Evolutionary conservation across 2,888 invertebrate genomes (phyloP).

Genomic region (Unio pictorum): DNA sequence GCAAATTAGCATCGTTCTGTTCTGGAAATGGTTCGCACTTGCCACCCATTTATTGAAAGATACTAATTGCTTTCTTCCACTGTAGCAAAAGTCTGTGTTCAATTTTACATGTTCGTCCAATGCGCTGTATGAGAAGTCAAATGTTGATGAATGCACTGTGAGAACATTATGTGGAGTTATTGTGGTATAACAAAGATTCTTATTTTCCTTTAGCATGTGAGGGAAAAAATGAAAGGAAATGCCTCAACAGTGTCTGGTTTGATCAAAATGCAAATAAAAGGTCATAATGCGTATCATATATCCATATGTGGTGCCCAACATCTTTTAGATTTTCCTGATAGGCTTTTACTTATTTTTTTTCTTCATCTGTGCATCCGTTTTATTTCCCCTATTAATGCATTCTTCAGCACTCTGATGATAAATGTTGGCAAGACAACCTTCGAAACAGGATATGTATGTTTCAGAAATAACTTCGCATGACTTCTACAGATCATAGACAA

Average conservation of each 20-base stretch:
- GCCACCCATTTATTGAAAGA: no score
- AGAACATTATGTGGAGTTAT: conserved; percentile 3
- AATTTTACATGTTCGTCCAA: no score
- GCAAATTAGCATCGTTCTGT: no score
- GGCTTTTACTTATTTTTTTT: not conserved
- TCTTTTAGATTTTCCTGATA: no score
- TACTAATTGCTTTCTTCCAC: no score
- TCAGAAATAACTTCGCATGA: no score
- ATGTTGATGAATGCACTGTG: conserved; percentile 1
- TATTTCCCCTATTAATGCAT: not conserved
- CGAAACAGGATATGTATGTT: not conserved
- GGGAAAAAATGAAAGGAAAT: conserved; percentile 2
- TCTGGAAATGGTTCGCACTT: no score
- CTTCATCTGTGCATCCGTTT: not conserved
- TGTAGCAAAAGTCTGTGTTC: no score
- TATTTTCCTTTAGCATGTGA: not conserved
- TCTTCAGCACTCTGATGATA: conserved; percentile 7
- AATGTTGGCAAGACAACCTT: conserved; percentile 6
- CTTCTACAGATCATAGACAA: no score
- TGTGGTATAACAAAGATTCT: conserved; percentile 1
- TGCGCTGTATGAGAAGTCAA: no score
- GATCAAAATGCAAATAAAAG: not conserved
- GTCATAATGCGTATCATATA: conserved; percentile 7
- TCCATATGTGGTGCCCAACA: not conserved
- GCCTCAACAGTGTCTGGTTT: conserved; percentile 1